Evolutionary conservation across 2,888 invertebrate genomes (phyloP).

Genomic region (Gymnoscelis rufifasciata): DNA sequence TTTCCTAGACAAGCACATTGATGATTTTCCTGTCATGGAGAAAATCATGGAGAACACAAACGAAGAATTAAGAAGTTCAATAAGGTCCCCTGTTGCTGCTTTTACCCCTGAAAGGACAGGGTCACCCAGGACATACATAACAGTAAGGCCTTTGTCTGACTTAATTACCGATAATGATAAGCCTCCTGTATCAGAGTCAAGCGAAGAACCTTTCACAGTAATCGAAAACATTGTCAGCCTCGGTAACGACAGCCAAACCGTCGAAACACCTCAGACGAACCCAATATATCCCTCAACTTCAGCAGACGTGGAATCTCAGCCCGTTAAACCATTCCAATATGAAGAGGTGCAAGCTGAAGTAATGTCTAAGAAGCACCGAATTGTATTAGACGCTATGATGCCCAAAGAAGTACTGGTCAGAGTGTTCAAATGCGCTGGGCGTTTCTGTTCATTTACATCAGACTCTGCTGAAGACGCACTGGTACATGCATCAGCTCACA

Average conservation of each 20-base stretch:
- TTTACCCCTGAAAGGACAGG: conserved; percentile 21
- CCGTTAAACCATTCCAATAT: conserved; percentile 39
- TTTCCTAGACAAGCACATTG: conserved; percentile 63
- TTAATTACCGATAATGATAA: conserved; percentile 43
- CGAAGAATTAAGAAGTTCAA: conserved; percentile 11
- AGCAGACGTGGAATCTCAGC: conserved; percentile 21
- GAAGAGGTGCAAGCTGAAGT: conserved; percentile 58
- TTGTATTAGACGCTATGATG: conserved; percentile 71
- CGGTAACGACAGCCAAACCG: conserved; percentile 33
- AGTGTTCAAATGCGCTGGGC: conserved; percentile 66
- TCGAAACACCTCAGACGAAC: conserved; percentile 30
- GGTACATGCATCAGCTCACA: conserved; percentile 59
- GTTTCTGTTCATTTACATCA: conserved; percentile 61
- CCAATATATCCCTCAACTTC: conserved; percentile 32
- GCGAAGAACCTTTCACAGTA: conserved; percentile 43
- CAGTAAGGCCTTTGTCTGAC: conserved; percentile 62
- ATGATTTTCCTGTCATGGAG: conserved; percentile 57
- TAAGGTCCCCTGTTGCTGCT: conserved; percentile 7
- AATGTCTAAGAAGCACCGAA: conserved; percentile 57
- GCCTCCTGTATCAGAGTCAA: conserved; percentile 13
- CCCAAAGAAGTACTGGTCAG: conserved; percentile 62
- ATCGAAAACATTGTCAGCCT: conserved; percentile 79
- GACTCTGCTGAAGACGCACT: conserved; percentile 57
- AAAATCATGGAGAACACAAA: conserved; percentile 24
- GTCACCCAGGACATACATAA: conserved; percentile 43